Percentiles rank a stretch among this genome's conserved stretches.
phyloP scores from a whole-genome alignment of 2,113 vertebrate species.

The Silurus asotus region DNA sequence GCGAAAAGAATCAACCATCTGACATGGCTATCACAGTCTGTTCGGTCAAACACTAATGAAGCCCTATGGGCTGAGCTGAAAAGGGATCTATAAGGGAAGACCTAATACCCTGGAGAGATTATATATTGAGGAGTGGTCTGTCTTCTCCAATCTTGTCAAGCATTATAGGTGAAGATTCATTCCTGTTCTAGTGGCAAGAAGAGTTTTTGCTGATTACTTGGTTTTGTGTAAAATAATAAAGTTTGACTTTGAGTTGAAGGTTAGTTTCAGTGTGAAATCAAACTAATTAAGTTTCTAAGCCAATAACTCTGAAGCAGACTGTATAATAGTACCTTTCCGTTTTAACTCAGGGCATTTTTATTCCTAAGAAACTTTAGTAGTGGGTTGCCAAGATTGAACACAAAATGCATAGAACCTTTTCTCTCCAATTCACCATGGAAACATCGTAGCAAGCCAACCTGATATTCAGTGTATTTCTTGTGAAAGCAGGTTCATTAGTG shows the following conservation, averaged over 20 bases:
- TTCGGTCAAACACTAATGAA: background rate
- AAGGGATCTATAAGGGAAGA: background rate
- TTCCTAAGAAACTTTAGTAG: background rate
- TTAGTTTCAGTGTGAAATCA: background rate
- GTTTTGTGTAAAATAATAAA: background rate
- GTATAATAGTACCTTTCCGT: background rate
- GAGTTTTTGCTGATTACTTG: background rate
- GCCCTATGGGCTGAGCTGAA: background rate
- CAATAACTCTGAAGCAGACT: background rate
- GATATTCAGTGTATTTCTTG: constrained; percentile 57
- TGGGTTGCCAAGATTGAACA: background rate
- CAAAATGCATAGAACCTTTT: background rate
- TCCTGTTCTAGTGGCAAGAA: background rate
- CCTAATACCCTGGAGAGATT: background rate
- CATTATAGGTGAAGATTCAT: background rate
- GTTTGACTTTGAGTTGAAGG: background rate
- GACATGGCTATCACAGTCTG: background rate
- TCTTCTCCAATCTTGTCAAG: background rate
- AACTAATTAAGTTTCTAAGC: background rate
- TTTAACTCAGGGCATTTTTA: background rate
- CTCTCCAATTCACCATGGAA: constrained; percentile 55
- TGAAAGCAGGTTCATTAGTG: constrained; percentile 62
- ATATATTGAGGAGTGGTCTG: background rate
- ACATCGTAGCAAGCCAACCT: constrained; percentile 49
- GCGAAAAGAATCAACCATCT: background rate